Conservation (phyloP, 2,113 vertebrate species). For the Rhinolophus sinicus region DNA sequence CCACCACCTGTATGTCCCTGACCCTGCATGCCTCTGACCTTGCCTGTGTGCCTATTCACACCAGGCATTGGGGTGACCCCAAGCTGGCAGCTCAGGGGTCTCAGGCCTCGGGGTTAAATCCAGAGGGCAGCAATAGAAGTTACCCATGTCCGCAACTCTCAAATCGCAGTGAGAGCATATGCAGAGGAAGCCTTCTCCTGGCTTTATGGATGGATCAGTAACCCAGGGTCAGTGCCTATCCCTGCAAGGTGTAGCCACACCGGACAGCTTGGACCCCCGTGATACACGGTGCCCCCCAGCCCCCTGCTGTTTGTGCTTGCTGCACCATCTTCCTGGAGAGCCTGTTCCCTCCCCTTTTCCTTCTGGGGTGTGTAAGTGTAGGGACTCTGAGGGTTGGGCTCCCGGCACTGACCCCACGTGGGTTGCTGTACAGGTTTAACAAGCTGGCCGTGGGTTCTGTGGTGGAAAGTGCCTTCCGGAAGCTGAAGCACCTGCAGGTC, state of each 20-base stretch:
- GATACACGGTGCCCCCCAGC: accelerated
- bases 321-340: neutral
- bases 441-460: slow-evolving; percentile 90
- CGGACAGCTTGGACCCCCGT: too few relatives aligned
- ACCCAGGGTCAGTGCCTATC: neutral
- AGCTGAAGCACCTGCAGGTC: slow-evolving; percentile 92
- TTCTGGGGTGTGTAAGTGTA: neutral
- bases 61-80: neutral
- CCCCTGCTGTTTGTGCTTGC: neutral
- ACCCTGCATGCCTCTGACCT: neutral
- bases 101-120: neutral
- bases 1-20: neutral
- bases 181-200: neutral
- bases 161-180: neutral
- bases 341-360: too few relatives aligned
- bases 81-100: neutral
- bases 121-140: neutral
- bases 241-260: accelerated
- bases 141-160: neutral
- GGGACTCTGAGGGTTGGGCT: neutral
- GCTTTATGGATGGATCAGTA: accelerated
- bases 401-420: neutral
- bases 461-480: slow-evolving; percentile 92
- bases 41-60: neutral
- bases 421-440: slow-evolving; percentile 89